Evolutionary conservation across 2,113 vertebrate genomes (phyloP).

Genomic region (Hystrix brachyura): DNA sequence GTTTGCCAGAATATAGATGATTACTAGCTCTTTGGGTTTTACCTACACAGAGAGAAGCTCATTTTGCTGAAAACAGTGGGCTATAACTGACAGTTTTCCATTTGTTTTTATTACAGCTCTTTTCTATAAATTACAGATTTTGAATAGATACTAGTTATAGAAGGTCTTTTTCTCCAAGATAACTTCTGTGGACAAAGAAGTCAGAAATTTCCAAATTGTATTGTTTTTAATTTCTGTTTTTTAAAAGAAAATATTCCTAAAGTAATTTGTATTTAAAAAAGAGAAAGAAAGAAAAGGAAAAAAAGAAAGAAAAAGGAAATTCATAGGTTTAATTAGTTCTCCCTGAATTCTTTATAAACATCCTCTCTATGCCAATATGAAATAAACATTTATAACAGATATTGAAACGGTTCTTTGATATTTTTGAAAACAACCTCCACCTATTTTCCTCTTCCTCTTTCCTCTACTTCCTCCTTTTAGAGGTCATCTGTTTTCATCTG

Average conservation of each 20-base stretch:
- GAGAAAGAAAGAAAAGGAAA: not conserved
- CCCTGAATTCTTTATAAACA: slow-evolving; percentile 72
- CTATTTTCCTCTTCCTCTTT: slow-evolving; percentile 82
- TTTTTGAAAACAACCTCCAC: slow-evolving; percentile 82
- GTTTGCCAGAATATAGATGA: slow-evolving; percentile 57
- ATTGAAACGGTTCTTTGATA: slow-evolving; percentile 77
- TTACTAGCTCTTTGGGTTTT: slow-evolving; percentile 20
- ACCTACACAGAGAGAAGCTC: not conserved
- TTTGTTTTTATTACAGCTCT: slow-evolving; percentile 31
- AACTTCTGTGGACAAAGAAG: slow-evolving; percentile 44
- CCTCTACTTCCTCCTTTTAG: slow-evolving; percentile 73
- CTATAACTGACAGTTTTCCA: slow-evolving; percentile 36
- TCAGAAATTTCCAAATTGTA: slow-evolving; percentile 39
- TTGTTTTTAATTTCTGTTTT: slow-evolving; percentile 58
- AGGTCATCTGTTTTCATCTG: slow-evolving; percentile 57
- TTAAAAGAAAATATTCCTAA: slow-evolving; percentile 66
- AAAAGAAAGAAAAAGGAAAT: not conserved
- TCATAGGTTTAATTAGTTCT: slow-evolving; percentile 58
- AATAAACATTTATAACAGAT: slow-evolving; percentile 71
- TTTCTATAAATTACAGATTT: slow-evolving; percentile 66
- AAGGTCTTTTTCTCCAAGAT: not conserved
- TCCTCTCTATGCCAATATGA: slow-evolving; percentile 68
- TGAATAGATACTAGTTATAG: not conserved
- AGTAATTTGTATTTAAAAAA: slow-evolving; percentile 48
- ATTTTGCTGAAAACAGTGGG: slow-evolving; percentile 55